phyloP scores from a whole-genome alignment of 1,140 invertebrate genomes.

The Protaetia brevitarsis region DNA sequence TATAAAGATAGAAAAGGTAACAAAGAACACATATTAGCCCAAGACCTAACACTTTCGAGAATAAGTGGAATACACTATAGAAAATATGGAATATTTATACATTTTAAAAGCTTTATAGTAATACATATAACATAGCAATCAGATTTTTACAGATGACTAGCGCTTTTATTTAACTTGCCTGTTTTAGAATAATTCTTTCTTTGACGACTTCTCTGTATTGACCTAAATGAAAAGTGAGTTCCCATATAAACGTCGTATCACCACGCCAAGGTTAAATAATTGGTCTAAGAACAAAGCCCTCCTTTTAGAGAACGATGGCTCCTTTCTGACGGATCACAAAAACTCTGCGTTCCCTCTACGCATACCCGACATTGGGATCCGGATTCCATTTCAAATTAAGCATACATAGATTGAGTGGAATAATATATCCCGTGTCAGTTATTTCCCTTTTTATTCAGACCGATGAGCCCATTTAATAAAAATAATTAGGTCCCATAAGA shows the following conservation, averaged over 20 bases:
- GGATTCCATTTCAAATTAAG: constrained; percentile 16
- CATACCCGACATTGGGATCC: neutral
- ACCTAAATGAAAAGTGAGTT: neutral
- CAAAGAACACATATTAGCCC: too few relatives aligned
- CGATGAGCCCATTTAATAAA: constrained; percentile 12
- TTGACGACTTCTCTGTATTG: neutral
- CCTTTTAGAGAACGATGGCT: neutral
- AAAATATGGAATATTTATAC: too few relatives aligned
- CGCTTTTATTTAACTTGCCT: too few relatives aligned
- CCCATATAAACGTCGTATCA: neutral
- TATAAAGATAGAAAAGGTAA: too few relatives aligned
- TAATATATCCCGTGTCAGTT: constrained; percentile 12
- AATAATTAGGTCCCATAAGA: constrained; percentile 16
- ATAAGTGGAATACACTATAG: too few relatives aligned
- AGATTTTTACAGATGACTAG: too few relatives aligned
- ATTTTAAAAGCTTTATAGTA: too few relatives aligned
- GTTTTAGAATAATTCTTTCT: too few relatives aligned
- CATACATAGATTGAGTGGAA: neutral
- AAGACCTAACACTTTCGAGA: too few relatives aligned
- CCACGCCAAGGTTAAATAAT: constrained; percentile 4
- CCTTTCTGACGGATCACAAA: neutral
- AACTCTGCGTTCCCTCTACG: neutral
- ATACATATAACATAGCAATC: too few relatives aligned
- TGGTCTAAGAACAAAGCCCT: constrained; percentile 5
- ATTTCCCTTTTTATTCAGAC: constrained; percentile 13